Percentiles rank a stretch among this genome's conserved stretches.
These are phyloP conservation scores for Galeopsomyia nigrocyanea DNA, from an alignment of 2,888 invertebrate species.

Conservation along the genomic window DNA sequence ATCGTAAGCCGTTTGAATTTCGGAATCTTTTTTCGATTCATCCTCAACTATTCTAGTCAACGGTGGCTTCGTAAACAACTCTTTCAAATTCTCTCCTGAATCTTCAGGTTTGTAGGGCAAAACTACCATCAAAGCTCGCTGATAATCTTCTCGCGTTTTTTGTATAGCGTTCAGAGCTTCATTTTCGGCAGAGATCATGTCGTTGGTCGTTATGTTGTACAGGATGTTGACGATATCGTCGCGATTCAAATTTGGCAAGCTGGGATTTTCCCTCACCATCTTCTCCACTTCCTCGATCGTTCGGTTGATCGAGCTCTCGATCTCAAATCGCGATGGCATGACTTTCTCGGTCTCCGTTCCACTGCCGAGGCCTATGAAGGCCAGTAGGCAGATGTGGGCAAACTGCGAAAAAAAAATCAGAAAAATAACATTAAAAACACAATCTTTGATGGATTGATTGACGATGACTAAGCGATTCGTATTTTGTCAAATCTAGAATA, in stretches of 20 bases:
- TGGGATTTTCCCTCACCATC: constrained; percentile 74
- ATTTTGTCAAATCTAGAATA: too few relatives aligned
- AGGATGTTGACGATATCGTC: constrained; percentile 78
- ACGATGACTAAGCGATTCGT: too few relatives aligned
- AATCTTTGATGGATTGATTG: too few relatives aligned
- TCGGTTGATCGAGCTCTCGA: constrained; percentile 64
- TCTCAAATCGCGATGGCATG: constrained; percentile 59
- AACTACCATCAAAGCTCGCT: constrained; percentile 76
- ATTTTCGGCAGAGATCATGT: constrained; percentile 58
- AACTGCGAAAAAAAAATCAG: constrained; percentile 55
- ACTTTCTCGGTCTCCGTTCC: constrained; percentile 53
- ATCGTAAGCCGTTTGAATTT: constrained; percentile 14
- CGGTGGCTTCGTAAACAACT: constrained; percentile 78
- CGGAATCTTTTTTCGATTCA: constrained; percentile 25
- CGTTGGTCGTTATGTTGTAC: constrained; percentile 72
- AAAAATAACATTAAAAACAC: background rate
- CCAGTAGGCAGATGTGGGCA: constrained; percentile 56
- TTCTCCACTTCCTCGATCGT: constrained; percentile 79
- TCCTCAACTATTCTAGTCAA: constrained; percentile 73
- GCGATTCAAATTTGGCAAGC: constrained; percentile 76
- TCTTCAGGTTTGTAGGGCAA: constrained; percentile 76
- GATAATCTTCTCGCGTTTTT: constrained; percentile 66
- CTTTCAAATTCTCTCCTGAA: constrained; percentile 73
- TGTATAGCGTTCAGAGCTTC: constrained; percentile 54
- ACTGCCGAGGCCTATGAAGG: constrained; percentile 56